Evolutionary conservation across 1,140 invertebrate species (phyloP).

Genomic region (Brachystomella parvula): DNA sequence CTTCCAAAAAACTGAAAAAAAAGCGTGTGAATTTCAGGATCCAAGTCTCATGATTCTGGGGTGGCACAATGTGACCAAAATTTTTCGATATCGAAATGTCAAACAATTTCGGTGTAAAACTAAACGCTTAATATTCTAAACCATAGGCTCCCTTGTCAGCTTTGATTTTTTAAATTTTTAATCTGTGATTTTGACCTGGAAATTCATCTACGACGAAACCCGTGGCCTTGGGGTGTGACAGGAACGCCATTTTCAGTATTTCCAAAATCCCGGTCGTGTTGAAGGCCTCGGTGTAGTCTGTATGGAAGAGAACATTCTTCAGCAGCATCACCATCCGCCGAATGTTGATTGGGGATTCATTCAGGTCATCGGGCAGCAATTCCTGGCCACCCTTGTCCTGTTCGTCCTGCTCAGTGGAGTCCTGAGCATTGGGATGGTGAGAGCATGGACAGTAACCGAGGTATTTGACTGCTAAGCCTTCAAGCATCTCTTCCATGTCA

Average conservation of each 20-base stretch:
- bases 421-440: too few species aligned
- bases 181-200: conserved; percentile 1
- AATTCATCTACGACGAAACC: background rate
- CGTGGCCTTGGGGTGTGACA: background rate
- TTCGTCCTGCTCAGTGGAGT: background rate
- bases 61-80: too few species aligned
- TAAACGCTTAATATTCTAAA: background rate
- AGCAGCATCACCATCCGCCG: conserved; percentile 1
- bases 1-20: too few species aligned
- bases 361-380: background rate
- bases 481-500: background rate
- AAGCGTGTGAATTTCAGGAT: too few species aligned
- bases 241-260: conserved; percentile 1
- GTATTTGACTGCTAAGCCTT: background rate
- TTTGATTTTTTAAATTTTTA: background rate
- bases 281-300: background rate
- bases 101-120: too few species aligned
- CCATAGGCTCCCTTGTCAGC: background rate
- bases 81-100: too few species aligned
- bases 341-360: background rate
- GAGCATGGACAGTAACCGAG: background rate
- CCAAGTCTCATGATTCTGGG: too few species aligned
- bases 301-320: background rate
- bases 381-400: background rate
- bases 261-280: background rate